These are phyloP conservation scores for Danaus melanippus DNA, from an alignment of 1,140 invertebrate species.

Conservation along the genomic window DNA sequence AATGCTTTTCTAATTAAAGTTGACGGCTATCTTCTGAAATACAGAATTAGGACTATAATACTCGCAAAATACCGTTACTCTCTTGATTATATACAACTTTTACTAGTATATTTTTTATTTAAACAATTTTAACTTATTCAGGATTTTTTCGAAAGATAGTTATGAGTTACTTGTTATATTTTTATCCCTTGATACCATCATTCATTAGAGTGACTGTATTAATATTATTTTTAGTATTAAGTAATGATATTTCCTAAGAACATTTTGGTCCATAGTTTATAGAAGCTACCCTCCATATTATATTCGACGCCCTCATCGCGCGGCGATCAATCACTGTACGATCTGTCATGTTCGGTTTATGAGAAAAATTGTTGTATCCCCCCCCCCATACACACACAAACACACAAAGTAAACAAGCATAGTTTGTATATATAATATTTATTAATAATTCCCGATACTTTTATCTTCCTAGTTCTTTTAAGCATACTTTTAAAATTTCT, in stretches of 20 bases:
- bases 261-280: no score
- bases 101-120: no score
- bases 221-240: no score
- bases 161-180: no score
- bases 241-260: no score
- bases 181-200: no score
- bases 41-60: no score
- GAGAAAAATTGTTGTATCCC: conserved; percentile 70
- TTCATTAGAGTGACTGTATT: no score
- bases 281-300: conserved; percentile 47
- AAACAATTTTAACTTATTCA: no score
- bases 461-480: conserved; percentile 1
- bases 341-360: conserved; percentile 74
- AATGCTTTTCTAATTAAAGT: conserved; percentile 26
- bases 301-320: conserved; percentile 66
- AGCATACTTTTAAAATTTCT: not conserved
- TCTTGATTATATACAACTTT: not conserved
- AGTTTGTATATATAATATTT: conserved; percentile 40
- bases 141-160: no score
- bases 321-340: conserved; percentile 71
- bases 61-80: conserved; percentile 1
- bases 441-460: conserved; percentile 34
- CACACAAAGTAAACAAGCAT: conserved; percentile 38
- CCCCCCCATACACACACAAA: conserved; percentile 19
- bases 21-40: conserved; percentile 3